Evolutionary conservation across 2,113 vertebrate genomes (phyloP).

Genomic region (Notarius quadriscutis): DNA sequence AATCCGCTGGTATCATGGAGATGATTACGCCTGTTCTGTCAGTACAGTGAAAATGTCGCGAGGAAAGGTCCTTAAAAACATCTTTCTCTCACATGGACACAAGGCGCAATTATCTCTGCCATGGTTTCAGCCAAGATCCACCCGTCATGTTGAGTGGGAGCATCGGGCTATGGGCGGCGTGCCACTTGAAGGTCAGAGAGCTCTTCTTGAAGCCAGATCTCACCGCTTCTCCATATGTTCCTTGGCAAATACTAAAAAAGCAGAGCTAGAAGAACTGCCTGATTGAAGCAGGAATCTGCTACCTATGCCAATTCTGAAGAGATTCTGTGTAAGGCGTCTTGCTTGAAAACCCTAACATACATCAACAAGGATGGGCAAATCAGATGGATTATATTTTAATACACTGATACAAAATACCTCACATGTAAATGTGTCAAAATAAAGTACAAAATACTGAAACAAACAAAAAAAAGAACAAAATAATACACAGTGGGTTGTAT

Average conservation of each 20-base stretch:
- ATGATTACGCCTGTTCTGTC: slow-evolving; percentile 72
- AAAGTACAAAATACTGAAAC: neutral
- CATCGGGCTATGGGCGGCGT: slow-evolving; percentile 69
- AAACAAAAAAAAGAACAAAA: neutral
- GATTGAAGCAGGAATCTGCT: slow-evolving; percentile 63
- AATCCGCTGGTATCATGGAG: slow-evolving; percentile 66
- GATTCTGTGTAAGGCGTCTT: slow-evolving; percentile 20
- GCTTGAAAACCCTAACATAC: neutral
- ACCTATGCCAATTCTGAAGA: slow-evolving; percentile 45
- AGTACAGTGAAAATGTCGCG: slow-evolving; percentile 65
- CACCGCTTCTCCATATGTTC: slow-evolving; percentile 69
- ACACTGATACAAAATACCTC: neutral
- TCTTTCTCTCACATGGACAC: slow-evolving; percentile 73
- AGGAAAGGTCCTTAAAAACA: slow-evolving; percentile 78
- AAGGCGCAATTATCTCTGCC: slow-evolving; percentile 74
- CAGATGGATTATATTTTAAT: neutral
- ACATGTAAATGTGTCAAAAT: neutral
- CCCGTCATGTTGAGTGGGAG: slow-evolving; percentile 71
- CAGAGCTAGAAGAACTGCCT: slow-evolving; percentile 63
- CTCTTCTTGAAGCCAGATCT: slow-evolving; percentile 75
- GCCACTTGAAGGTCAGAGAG: slow-evolving; percentile 77
- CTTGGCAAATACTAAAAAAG: slow-evolving; percentile 58
- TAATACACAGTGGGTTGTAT: neutral
- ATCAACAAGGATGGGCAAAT: neutral
- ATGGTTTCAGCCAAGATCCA: slow-evolving; percentile 69